Conservation (phyloP, 2,113 vertebrate species). For the Pteropus alecto region DNA sequence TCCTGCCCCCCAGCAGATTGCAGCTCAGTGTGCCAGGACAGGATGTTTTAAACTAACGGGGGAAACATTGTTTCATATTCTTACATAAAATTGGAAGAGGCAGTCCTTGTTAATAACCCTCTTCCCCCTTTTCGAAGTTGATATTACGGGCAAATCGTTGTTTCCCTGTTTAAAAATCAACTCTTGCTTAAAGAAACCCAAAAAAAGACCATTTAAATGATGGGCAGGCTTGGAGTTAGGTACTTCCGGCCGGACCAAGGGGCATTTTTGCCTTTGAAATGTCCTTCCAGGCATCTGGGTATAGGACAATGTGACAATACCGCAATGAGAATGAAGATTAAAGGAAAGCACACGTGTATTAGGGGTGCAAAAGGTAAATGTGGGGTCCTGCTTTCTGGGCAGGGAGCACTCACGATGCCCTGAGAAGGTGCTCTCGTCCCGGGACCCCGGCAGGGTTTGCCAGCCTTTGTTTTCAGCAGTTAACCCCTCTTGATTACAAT, state of each 20-base stretch:
- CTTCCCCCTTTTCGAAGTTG: background rate
- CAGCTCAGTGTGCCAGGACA: background rate
- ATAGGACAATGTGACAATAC: background rate
- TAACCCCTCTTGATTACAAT: background rate
- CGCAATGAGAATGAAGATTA: background rate
- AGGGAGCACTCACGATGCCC: rapidly evolving
- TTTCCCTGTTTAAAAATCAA: background rate
- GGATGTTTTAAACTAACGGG: slow-evolving; percentile 16
- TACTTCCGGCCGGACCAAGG: background rate
- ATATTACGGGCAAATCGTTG: background rate
- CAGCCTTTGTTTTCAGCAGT: background rate
- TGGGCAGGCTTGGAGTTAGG: background rate
- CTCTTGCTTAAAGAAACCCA: background rate
- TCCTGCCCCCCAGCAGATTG: background rate
- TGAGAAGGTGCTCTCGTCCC: background rate
- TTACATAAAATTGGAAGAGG: background rate
- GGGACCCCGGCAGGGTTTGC: background rate
- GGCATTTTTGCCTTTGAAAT: slow-evolving; percentile 53
- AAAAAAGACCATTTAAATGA: background rate
- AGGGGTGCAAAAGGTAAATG: rapidly evolving
- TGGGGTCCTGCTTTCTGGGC: background rate
- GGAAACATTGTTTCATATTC: slow-evolving; percentile 56
- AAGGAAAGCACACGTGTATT: rapidly evolving
- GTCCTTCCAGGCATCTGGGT: slow-evolving; percentile 16
- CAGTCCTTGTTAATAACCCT: background rate